A percentile compares a stretch with the other conserved stretches of the same genome.
phyloP scores from a whole-genome alignment of 2,888 invertebrate species.

The Drosophila antonietae region DNA sequence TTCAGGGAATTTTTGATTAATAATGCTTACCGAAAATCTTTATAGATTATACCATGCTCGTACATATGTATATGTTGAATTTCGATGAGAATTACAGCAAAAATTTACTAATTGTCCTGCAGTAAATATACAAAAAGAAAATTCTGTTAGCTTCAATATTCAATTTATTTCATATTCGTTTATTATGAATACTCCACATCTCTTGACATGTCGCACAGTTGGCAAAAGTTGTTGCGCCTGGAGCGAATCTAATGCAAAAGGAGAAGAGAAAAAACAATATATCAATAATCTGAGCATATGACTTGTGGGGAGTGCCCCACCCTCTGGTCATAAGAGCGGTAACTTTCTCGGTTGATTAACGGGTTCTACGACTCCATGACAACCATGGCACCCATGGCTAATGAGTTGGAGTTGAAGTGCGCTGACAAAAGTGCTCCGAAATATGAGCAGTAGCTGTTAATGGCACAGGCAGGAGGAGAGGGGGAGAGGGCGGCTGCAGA shows the following conservation, averaged over 20 bases:
- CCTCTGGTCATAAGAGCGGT: conserved; percentile 27
- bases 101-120: not conserved
- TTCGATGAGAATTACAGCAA: too few relatives aligned
- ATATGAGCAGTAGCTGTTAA: conserved; percentile 11
- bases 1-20: too few relatives aligned
- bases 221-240: conserved; percentile 21
- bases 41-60: too few relatives aligned
- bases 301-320: conserved; percentile 14
- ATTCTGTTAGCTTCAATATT: not conserved
- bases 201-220: conserved; percentile 5
- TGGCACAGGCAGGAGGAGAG: not conserved
- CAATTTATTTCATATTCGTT: not conserved
- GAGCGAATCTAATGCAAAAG: conserved; percentile 48
- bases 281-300: conserved; percentile 38
- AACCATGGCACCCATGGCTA: conserved; percentile 55
- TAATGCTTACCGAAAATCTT: too few relatives aligned
- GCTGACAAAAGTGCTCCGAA: conserved; percentile 54
- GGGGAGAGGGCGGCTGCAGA: not conserved
- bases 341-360: conserved; percentile 83
- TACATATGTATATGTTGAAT: too few relatives aligned
- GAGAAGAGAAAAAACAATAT: conserved; percentile 13
- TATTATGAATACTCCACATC: not conserved
- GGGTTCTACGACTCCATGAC: conserved; percentile 77
- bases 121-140: not conserved
- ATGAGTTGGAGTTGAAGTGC: conserved; percentile 62